Conservation (phyloP, 2,113 vertebrate genomes). For the Talpa occidentalis region DNA sequence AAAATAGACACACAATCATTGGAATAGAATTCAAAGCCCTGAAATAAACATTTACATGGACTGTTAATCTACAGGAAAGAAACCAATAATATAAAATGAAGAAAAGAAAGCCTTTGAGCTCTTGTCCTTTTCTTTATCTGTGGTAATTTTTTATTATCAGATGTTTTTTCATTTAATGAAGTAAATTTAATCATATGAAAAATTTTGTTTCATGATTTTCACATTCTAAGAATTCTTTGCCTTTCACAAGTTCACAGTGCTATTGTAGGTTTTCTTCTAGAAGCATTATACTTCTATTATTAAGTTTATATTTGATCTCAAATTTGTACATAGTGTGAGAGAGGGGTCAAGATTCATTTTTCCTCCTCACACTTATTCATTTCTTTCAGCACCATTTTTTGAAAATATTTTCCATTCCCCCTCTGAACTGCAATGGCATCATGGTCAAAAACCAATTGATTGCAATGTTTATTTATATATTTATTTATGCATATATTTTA, state of each 20-base stretch:
- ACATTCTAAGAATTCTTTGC: not conserved
- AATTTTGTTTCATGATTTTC: not conserved
- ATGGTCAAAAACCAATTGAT: slow-evolving; percentile 1
- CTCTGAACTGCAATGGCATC: not conserved
- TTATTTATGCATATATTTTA: too few species aligned
- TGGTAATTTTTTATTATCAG: not conserved
- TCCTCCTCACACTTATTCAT: not conserved
- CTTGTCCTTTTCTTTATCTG: not conserved
- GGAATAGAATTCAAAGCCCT: too few species aligned
- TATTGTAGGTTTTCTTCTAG: slow-evolving; percentile 2
- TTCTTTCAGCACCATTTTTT: not conserved
- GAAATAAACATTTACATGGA: too few species aligned
- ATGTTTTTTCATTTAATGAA: slow-evolving; percentile 18
- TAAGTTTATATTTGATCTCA: not conserved
- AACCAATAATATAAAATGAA: too few species aligned
- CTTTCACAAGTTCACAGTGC: not conserved
- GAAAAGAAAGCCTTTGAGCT: too few species aligned
- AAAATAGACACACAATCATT: too few species aligned
- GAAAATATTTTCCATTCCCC: not conserved
- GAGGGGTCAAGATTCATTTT: not conserved
- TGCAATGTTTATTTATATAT: too few species aligned
- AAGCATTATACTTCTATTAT: not conserved
- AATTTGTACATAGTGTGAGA: not conserved
- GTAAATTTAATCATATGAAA: not conserved
- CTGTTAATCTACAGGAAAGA: too few species aligned